These are phyloP conservation scores for Isurus oxyrinchus DNA, from an alignment of 2,113 vertebrate species.

Conservation along the genomic window DNA sequence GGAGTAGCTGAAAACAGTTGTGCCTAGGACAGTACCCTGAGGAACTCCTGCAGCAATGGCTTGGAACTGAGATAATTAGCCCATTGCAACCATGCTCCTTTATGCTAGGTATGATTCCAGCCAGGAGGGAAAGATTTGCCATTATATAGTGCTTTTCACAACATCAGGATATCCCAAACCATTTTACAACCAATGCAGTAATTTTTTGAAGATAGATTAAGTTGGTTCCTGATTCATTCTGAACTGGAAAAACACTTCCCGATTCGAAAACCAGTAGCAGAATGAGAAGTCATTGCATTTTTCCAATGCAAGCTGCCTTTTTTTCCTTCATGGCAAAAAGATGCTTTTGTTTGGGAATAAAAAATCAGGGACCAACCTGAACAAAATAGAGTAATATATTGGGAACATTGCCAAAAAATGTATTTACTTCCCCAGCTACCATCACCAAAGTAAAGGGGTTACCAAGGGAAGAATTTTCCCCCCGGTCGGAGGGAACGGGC, in stretches of 20 bases:
- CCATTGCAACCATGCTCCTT: too few species aligned
- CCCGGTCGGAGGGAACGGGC: too few species aligned
- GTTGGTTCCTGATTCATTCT: not conserved
- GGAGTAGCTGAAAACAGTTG: too few species aligned
- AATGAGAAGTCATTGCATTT: not conserved
- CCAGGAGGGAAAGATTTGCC: too few species aligned
- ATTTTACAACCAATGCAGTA: not conserved
- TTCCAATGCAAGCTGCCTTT: not conserved
- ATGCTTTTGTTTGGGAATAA: not conserved
- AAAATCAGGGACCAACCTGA: not conserved
- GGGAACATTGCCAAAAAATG: not conserved
- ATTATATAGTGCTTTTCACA: too few species aligned
- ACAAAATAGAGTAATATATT: not conserved
- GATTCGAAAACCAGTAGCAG: not conserved
- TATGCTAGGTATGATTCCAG: too few species aligned
- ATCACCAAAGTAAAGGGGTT: not conserved
- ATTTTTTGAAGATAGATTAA: not conserved
- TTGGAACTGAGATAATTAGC: too few species aligned
- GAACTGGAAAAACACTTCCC: not conserved
- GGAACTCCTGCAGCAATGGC: too few species aligned
- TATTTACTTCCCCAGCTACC: not conserved
- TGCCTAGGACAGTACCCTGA: too few species aligned
- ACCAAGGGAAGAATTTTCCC: not conserved
- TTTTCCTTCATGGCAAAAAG: not conserved
- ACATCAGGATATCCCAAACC: too few species aligned